Evolutionary conservation across 2,113 vertebrate species (phyloP), one percentile per base, ranked within the genome.

Genomic region (Lasiurus borealis): DNA sequence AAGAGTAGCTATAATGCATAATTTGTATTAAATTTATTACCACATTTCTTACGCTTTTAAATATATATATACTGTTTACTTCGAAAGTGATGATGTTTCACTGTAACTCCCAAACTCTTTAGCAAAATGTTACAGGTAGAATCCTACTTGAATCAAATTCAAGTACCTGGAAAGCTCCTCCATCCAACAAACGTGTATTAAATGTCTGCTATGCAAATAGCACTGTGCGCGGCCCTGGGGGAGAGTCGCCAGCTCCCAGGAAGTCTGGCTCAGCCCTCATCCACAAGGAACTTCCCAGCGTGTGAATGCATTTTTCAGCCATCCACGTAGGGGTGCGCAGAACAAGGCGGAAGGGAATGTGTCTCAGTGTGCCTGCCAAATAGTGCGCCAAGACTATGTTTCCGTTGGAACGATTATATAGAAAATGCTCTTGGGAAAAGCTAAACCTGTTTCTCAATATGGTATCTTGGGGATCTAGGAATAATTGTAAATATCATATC

Each of bases 1-100:
- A 99, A 99, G 98, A 98, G 95, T 97, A 98, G 93, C 96, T 97
- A 97, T 91, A 93, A 96, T 76, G 97, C 98, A 95, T 97, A 97
- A 98, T 98, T 98, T 98, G 95, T 98, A 97, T 97, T 96, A 88
- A 98, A 95, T 97, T 94, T 96, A 94, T 97, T 95, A 93, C 81
- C 93, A 90, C 78, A 95, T 98, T 95, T 98, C 98, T 98, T 98
- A 96, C 97, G 97, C 64, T 94, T 93, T 95, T 89, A 82, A 75
- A 97, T 96, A 96, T 4, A 5, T 27, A 91, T 91, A 81, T 86
- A n/a, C n/a, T 96, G 85, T 97, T 95, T 96, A 95, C 92, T 94
- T 52, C 96, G 84, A 94, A 95, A 98, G 97, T 96, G 81, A 91
- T 91, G 73, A 25, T 94, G 77, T 97, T 97, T 98, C 97, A 96